Base-by-base conservation (phyloP, 2,797 vertebrate species). In the Dallia pectoralis region DNA sequence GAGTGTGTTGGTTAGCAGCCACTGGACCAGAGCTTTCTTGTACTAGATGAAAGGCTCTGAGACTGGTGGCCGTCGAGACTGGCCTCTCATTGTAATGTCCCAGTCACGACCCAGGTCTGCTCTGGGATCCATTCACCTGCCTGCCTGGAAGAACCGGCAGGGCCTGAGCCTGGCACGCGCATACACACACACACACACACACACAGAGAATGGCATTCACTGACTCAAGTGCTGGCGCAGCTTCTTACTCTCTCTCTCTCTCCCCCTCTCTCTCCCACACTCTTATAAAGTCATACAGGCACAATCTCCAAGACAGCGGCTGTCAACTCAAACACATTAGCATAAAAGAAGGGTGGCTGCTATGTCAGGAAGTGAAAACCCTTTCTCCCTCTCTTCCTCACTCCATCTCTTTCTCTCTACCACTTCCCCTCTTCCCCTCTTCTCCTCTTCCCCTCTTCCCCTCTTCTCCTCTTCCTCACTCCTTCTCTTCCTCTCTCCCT, bases 21-120 rank as follows among this genome's bases (percentile, higher is more conserved):
- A 74, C 73, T 71, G 74, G 77, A 82, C 82, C 74, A 76, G 71
- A 76, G 79, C 67, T 69, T 75, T 74, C 73, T 81, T 83, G 77
- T 84, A 76, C 56, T 78, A 86, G 81, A 79, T 85, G 81, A 85
- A 85, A 79, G 78, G 65, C 74, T 47, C 61, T 63, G 61, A 29
- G 61, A 15, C 53, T 27, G 61, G 15, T 63, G 25, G 27, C 61
- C 7, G 67, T 9, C 25, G 22, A 48, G 67, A 22, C 22, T 49
- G 19, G 33, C 51, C 5, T n/a, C 66, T 68, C 64, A 67, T 49
- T 74, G 72, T 67, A 53, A 27, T 48, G 67, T 47, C 61, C 67
- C 12, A 9, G 59, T 64, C 68, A 33, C 51, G n/a, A n/a, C 53
- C n/a, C 49, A 6, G 49, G 18, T 53, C 51, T 53, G 19, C 53